These are phyloP conservation scores for Champsocephalus esox DNA, from an alignment of 2,797 vertebrate species.

Conservation along the genomic window DNA sequence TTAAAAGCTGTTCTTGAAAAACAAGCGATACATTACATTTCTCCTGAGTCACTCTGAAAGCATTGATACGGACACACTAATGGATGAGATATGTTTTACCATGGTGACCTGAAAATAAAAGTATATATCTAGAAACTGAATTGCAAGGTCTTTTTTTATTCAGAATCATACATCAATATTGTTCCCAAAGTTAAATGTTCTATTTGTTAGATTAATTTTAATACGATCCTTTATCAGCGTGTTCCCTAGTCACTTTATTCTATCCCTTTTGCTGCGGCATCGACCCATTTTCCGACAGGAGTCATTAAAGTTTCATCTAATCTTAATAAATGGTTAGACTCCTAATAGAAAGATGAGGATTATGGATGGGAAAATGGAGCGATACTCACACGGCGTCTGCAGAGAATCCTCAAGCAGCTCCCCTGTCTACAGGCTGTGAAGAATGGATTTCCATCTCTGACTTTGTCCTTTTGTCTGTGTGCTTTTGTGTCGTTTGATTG, in stretches of 20 bases:
- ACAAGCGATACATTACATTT: neutral
- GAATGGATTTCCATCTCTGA: conserved; percentile 73
- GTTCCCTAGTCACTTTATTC: conserved; percentile 36
- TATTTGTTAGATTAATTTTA: conserved; percentile 47
- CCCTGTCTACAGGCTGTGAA: conserved; percentile 57
- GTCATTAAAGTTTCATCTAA: conserved; percentile 77
- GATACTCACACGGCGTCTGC: conserved; percentile 58
- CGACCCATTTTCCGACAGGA: conserved; percentile 71
- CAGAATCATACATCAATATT: neutral
- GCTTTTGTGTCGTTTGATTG: conserved; percentile 74
- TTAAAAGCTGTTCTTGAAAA: neutral
- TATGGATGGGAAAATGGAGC: conserved; percentile 65
- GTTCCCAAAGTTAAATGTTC: conserved; percentile 25
- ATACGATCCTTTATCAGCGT: conserved; percentile 22
- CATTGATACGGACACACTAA: neutral
- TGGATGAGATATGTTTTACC: too few species aligned
- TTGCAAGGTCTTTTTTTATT: neutral
- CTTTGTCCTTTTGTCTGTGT: conserved; percentile 71
- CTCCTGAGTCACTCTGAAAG: neutral
- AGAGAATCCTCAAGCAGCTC: conserved; percentile 68
- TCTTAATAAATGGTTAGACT: conserved; percentile 74
- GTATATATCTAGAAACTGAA: neutral
- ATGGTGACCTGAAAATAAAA: too few species aligned
- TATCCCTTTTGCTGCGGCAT: conserved; percentile 36
- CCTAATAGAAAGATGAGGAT: conserved; percentile 70